Conservation (phyloP, 2,113 vertebrate genomes). For the Gopherus evgoodei region DNA sequence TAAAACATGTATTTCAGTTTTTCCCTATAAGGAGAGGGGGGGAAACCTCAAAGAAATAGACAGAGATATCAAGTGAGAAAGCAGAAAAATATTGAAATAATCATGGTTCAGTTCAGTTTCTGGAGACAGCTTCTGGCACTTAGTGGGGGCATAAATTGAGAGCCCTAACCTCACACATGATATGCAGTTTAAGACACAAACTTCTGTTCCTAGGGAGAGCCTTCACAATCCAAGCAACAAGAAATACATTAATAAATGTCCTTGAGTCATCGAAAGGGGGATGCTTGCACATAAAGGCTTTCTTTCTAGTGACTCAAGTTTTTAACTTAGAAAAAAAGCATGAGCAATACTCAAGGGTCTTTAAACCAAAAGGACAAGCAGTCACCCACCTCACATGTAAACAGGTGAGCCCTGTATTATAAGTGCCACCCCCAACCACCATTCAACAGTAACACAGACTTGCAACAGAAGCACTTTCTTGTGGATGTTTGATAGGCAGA, state of each 20-base stretch:
- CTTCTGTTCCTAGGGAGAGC: neutral
- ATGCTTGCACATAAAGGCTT: constrained; percentile 25
- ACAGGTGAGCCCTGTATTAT: neutral
- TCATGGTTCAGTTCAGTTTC: neutral
- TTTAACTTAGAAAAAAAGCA: neutral
- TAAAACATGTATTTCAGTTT: constrained; percentile 66
- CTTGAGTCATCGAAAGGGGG: constrained; percentile 24
- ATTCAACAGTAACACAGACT: neutral
- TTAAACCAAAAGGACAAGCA: neutral
- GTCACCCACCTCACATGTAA: neutral
- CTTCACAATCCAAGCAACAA: constrained; percentile 27
- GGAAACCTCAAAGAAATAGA: neutral
- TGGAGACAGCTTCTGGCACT: constrained; percentile 2
- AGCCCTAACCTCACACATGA: neutral
- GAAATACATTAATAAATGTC: constrained; percentile 38
- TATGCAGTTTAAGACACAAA: neutral
- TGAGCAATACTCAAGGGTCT: neutral
- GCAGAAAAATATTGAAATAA: constrained; percentile 18
- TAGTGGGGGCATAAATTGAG: neutral
- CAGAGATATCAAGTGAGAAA: constrained; percentile 12
- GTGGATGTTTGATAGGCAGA: neutral
- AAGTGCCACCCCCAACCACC: neutral
- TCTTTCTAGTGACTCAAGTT: neutral
- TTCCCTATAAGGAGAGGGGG: constrained; percentile 13
- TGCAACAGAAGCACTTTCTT: neutral